Conservation (phyloP, 2,797 vertebrate species). For the Gymnothorax reevesii region DNA sequence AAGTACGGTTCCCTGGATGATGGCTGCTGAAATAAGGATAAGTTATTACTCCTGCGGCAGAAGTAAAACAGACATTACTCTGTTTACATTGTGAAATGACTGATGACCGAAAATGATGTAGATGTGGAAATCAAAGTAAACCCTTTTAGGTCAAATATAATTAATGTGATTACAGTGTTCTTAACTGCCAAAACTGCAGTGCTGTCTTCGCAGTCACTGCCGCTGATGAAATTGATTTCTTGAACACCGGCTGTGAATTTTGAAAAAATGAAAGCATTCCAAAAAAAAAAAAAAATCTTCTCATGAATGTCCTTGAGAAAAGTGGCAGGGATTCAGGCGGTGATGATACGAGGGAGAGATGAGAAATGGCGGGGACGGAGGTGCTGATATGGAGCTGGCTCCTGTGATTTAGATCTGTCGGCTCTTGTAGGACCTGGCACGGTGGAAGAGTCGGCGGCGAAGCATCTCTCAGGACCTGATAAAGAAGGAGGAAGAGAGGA, state of each 20-base stretch:
- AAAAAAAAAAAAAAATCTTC: too few species aligned
- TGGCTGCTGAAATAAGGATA: not conserved
- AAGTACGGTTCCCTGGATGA: not conserved
- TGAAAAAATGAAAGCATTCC: too few species aligned
- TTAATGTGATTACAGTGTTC: too few species aligned
- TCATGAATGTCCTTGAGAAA: not conserved
- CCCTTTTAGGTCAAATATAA: too few species aligned
- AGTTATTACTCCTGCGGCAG: not conserved
- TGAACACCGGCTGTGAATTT: too few species aligned
- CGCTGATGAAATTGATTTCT: too few species aligned
- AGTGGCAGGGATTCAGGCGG: not conserved
- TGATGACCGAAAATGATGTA: not conserved
- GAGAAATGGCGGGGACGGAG: not conserved
- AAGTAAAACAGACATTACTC: not conserved
- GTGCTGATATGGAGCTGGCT: not conserved
- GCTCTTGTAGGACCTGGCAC: constrained; percentile 83
- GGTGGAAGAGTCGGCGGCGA: constrained; percentile 92
- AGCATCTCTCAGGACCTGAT: constrained; percentile 95
- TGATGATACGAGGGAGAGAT: not conserved
- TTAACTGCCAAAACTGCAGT: too few species aligned
- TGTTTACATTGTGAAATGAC: not conserved
- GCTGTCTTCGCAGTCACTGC: too few species aligned
- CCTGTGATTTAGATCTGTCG: not conserved
- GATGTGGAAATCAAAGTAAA: too few species aligned
- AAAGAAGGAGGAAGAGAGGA: constrained; percentile 96